Evolutionary conservation across 2,797 vertebrate species (phyloP).

Genomic region (Pelodytes ibericus): DNA sequence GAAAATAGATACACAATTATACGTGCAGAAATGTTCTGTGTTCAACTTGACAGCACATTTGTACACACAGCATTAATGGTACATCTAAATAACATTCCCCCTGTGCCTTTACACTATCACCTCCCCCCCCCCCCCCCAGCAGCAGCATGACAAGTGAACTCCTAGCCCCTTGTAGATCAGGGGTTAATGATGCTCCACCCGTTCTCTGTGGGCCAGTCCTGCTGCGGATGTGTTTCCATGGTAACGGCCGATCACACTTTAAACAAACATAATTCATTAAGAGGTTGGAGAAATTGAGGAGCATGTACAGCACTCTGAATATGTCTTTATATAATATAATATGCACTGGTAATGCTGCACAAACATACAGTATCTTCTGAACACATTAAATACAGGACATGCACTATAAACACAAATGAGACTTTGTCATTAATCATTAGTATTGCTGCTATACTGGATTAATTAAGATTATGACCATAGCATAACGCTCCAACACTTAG

Average conservation of each 20-base stretch:
- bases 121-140: not conserved
- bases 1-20: too few relatives aligned
- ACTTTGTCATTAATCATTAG: too few relatives aligned
- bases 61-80: too few relatives aligned
- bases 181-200: constrained; percentile 47
- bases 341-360: not conserved
- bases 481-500: too few relatives aligned
- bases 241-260: constrained; percentile 41
- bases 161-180: not conserved
- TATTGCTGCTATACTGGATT: too few relatives aligned
- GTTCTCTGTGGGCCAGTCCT: constrained; percentile 42
- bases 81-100: not conserved
- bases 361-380: constrained; percentile 11
- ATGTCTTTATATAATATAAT: not conserved
- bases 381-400: too few relatives aligned
- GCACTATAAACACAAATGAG: too few relatives aligned
- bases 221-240: constrained; percentile 38
- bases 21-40: too few relatives aligned
- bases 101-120: not conserved
- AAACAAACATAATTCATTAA: constrained; percentile 55
- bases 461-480: too few relatives aligned
- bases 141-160: too few relatives aligned
- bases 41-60: too few relatives aligned
- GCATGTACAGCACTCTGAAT: not conserved
- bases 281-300: constrained; percentile 24